These are phyloP conservation scores for Ophiothrix spiculata DNA, from an alignment of 35 echinoderm and acorn worm species.

Conservation along the genomic window DNA sequence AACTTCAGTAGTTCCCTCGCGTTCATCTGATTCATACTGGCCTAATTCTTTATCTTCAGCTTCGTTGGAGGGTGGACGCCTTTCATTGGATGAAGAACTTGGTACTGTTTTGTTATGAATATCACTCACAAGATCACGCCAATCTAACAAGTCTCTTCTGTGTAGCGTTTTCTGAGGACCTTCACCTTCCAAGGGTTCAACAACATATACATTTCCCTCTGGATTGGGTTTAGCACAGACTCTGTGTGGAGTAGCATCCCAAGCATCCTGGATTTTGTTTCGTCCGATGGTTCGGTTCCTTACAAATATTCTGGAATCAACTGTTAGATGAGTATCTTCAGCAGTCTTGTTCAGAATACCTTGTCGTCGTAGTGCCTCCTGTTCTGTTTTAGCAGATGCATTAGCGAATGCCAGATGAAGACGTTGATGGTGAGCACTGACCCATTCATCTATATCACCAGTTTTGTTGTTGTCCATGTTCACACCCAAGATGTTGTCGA, in stretches of 20 bases:
- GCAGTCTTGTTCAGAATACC: slow-evolving; percentile 33
- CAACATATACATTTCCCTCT: slow-evolving; percentile 4
- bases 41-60: not conserved
- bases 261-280: slow-evolving; percentile 53
- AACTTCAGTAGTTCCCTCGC: not conserved
- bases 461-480: not conserved
- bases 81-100: not conserved
- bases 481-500: slow-evolving; percentile 48
- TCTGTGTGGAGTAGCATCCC: slow-evolving; percentile 4
- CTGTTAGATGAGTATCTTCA: slow-evolving; percentile 22
- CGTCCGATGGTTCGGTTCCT: slow-evolving; percentile 15
- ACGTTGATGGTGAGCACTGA: slow-evolving; percentile 44
- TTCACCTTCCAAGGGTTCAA: not conserved
- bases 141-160: slow-evolving; percentile 42
- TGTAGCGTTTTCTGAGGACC: slow-evolving; percentile 27
- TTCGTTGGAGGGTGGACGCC: not conserved
- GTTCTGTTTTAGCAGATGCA: slow-evolving; percentile 51
- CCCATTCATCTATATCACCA: slow-evolving; percentile 10
- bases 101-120: not conserved
- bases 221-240: not conserved
- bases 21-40: not conserved
- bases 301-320: slow-evolving; percentile 50
- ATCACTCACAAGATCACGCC: not conserved
- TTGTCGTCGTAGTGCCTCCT: slow-evolving; percentile 36
- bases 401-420: slow-evolving; percentile 35